Evolutionary conservation across 2,888 invertebrate species (phyloP).

Genomic region (Aporophyla lueneburgensis): DNA sequence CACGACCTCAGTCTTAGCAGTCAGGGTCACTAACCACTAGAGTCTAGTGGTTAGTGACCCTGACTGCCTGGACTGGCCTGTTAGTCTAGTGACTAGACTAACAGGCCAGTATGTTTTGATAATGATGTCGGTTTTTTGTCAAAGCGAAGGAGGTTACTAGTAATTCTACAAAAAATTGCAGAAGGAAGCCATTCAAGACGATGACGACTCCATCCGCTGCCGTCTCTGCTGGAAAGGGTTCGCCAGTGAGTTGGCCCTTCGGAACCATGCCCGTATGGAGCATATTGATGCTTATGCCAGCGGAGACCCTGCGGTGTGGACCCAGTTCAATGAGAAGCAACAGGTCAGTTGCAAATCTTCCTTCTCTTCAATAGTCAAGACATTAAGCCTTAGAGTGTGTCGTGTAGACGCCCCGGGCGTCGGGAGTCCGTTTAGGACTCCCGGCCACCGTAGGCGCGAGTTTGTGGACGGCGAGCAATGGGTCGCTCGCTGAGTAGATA

Average conservation of each 20-base stretch:
- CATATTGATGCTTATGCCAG: conserved; percentile 76
- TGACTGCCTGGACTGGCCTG: no score
- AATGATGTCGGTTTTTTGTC: background rate
- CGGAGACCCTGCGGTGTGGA: conserved; percentile 75
- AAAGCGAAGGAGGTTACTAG: background rate
- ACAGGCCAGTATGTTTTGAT: no score
- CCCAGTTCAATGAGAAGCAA: conserved; percentile 33
- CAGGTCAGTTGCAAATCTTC: conserved; percentile 47
- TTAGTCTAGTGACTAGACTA: no score
- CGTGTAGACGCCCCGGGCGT: no score
- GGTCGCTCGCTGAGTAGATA: no score
- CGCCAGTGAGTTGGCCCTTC: conserved; percentile 75
- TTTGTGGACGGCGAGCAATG: no score
- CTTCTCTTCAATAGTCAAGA: background rate
- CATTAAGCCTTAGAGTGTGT: background rate
- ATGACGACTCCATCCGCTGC: conserved; percentile 76
- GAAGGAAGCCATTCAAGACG: conserved; percentile 73
- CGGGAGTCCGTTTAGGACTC: no score
- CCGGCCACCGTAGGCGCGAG: no score
- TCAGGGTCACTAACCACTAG: no score
- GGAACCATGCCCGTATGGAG: conserved; percentile 83
- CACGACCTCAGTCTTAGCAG: no score
- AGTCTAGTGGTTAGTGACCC: no score
- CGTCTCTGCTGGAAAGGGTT: conserved; percentile 79
- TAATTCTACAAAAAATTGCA: conserved; percentile 55